A percentile compares a stretch with the other conserved stretches of the same genome.
Evolutionary conservation across 2,113 vertebrate species (phyloP).

Genomic region (Lontra canadensis): DNA sequence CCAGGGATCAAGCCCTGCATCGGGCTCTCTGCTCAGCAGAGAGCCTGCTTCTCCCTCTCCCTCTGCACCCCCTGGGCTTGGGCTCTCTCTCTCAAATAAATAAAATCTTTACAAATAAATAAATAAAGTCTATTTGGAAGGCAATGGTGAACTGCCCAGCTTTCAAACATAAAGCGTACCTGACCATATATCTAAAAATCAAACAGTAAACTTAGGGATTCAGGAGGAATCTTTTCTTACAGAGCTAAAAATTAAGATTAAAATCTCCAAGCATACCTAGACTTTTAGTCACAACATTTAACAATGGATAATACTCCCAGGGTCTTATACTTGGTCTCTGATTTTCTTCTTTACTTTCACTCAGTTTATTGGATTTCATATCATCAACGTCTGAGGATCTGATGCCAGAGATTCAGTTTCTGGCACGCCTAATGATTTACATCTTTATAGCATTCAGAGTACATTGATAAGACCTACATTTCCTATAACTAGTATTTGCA

Average conservation of each 20-base stretch:
- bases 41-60: background rate
- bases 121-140: background rate
- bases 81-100: background rate
- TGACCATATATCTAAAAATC: background rate
- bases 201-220: background rate
- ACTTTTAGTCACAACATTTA: background rate
- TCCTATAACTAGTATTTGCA: background rate
- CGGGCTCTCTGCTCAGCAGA: background rate
- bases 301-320: background rate
- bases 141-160: background rate
- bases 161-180: background rate
- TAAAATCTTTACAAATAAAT: background rate
- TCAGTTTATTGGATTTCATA: background rate
- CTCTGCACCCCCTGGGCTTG: background rate
- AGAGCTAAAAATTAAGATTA: background rate
- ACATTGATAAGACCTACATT: background rate
- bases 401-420: background rate
- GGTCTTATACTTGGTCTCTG: background rate
- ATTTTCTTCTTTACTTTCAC: background rate
- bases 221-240: background rate
- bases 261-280: constrained; percentile 1
- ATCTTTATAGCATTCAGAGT: background rate
- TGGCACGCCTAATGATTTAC: background rate
- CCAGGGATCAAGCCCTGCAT: background rate
- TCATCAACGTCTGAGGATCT: background rate